These are phyloP conservation scores for Elegia similella DNA, from an alignment of 2,888 invertebrate species.

Conservation along the genomic window DNA sequence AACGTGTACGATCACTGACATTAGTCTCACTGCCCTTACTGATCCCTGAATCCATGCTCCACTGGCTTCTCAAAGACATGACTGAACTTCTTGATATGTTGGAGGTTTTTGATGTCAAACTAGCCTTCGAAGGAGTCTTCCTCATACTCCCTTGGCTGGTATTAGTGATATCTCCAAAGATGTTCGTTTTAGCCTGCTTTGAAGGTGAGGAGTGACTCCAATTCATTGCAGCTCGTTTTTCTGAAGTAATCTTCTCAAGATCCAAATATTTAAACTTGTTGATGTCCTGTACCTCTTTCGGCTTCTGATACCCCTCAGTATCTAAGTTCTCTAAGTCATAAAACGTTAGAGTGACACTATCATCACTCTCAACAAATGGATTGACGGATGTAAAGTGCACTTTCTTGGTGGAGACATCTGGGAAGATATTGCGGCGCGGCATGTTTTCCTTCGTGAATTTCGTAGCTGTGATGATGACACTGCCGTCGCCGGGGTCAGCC, in stretches of 20 bases:
- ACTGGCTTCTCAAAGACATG: conserved; percentile 52
- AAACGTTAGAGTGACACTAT: conserved; percentile 73
- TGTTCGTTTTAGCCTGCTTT: conserved; percentile 58
- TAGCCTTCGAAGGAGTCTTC: conserved; percentile 69
- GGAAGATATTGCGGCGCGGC: conserved; percentile 69
- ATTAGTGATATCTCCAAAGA: conserved; percentile 62
- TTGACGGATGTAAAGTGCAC: conserved; percentile 72
- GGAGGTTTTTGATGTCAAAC: conserved; percentile 60
- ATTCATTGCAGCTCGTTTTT: conserved; percentile 57
- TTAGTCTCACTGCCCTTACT: conserved; percentile 44
- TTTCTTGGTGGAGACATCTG: conserved; percentile 61
- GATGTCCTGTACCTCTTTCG: conserved; percentile 52
- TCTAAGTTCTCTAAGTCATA: conserved; percentile 68
- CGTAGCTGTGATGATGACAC: conserved; percentile 77
- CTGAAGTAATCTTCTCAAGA: conserved; percentile 56
- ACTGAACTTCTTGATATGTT: conserved; percentile 54
- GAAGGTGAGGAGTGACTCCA: conserved; percentile 68
- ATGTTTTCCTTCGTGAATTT: conserved; percentile 72
- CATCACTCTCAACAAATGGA: conserved; percentile 75
- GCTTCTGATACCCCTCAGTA: conserved; percentile 46
- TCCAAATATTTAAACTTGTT: conserved; percentile 73
- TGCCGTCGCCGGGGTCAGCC: conserved; percentile 79
- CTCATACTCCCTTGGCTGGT: conserved; percentile 42
- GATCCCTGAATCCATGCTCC: conserved; percentile 50
- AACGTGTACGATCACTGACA: conserved; percentile 47